These are phyloP conservation scores for Catharus fuscescens DNA, from an alignment of 2,113 vertebrate genomes.

Conservation along the genomic window DNA sequence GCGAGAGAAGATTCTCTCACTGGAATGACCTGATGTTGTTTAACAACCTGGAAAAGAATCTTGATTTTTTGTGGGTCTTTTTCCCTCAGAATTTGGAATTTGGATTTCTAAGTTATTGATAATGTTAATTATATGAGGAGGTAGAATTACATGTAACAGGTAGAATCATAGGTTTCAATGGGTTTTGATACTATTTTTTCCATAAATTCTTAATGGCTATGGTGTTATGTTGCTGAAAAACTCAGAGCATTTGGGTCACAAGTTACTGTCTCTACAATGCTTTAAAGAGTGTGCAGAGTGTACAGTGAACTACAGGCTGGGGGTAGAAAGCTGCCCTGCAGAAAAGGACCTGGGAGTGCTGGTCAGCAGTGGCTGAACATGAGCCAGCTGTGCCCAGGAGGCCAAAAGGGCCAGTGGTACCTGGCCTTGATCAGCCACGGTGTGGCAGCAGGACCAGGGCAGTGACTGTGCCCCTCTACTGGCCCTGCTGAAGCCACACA, in stretches of 20 bases:
- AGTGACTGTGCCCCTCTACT: fast-evolving
- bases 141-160: not conserved
- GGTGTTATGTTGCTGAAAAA: not conserved
- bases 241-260: not conserved
- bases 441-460: not conserved
- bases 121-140: not conserved
- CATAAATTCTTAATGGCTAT: not conserved
- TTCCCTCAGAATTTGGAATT: not conserved
- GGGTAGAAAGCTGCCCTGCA: not conserved
- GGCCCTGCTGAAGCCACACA: not conserved
- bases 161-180: not conserved
- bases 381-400: not conserved
- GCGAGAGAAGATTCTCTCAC: not conserved
- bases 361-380: not conserved
- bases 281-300: not conserved
- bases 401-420: not conserved
- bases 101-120: not conserved
- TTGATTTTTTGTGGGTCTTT: not conserved
- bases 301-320: not conserved
- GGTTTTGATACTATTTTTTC: not conserved
- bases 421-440: fast-evolving
- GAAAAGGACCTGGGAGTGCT: not conserved
- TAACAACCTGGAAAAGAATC: not conserved
- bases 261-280: not conserved
- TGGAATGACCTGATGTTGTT: not conserved